Conservation (phyloP, 1,140 invertebrate genomes). For the Dendroctonus valens region DNA sequence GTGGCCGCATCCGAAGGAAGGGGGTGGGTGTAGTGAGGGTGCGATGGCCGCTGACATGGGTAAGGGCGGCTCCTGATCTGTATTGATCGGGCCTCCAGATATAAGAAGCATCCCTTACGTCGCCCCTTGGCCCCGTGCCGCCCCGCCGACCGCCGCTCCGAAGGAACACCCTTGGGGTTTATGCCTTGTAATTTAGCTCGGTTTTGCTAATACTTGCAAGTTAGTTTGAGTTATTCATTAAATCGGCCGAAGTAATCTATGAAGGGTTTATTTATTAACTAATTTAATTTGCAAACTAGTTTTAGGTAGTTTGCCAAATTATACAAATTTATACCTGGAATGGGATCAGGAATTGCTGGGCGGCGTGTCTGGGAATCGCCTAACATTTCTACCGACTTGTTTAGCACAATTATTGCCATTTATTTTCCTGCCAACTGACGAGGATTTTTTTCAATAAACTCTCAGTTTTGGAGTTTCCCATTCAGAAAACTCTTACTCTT, state of each 20-base stretch:
- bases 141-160: constrained; percentile 3
- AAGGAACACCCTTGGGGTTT: constrained; percentile 33
- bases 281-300: constrained; percentile 37
- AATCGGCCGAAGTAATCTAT: constrained; percentile 33
- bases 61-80: constrained; percentile 50
- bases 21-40: constrained; percentile 38
- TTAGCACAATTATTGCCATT: too few relatives aligned
- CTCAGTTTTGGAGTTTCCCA: too few relatives aligned
- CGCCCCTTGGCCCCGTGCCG: constrained; percentile 31
- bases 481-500: too few relatives aligned
- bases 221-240: constrained; percentile 37
- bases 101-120: constrained; percentile 52
- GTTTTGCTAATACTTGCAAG: constrained; percentile 38
- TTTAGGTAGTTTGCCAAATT: constrained; percentile 28
- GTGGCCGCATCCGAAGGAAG: constrained; percentile 25
- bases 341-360: constrained; percentile 13
- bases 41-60: constrained; percentile 50
- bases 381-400: too few relatives aligned
- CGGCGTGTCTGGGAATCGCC: too few relatives aligned
- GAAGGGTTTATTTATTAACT: constrained; percentile 36
- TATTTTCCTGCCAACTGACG: too few relatives aligned
- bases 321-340: constrained; percentile 26
- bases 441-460: too few relatives aligned
- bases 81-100: constrained; percentile 50
- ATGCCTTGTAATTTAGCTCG: constrained; percentile 39